Conservation (phyloP, 2,113 vertebrate species). For the Chloroceryle aenea region DNA sequence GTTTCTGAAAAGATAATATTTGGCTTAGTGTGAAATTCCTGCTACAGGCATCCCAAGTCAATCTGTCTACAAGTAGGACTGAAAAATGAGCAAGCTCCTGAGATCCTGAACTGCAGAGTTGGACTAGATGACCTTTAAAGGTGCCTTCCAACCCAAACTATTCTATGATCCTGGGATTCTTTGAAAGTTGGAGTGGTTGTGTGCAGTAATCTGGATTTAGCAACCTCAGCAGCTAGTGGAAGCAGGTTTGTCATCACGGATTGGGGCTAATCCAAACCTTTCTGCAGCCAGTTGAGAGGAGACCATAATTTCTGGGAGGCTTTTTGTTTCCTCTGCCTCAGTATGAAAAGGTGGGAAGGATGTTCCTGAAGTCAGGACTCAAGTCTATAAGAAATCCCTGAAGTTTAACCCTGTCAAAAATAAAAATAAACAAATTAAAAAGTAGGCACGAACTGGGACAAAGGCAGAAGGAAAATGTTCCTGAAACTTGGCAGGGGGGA, state of each 20-base stretch:
- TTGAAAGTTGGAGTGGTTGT: background rate
- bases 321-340: background rate
- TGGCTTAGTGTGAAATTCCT: background rate
- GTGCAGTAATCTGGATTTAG: background rate
- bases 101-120: background rate
- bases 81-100: background rate
- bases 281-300: background rate
- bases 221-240: background rate
- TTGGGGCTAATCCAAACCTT: background rate
- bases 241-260: background rate
- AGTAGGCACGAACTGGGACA: background rate
- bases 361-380: background rate
- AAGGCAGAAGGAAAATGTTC: background rate
- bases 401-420: background rate
- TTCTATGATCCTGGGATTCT: background rate
- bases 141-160: background rate
- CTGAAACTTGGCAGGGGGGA: background rate
- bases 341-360: background rate
- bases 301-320: background rate
- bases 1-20: background rate
- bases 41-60: background rate
- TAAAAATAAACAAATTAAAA: background rate
- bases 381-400: background rate
- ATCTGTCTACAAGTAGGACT: background rate
- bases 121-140: background rate